phyloP scores from a whole-genome alignment of 1,140 invertebrate genomes.

The Cyclina sinensis region DNA sequence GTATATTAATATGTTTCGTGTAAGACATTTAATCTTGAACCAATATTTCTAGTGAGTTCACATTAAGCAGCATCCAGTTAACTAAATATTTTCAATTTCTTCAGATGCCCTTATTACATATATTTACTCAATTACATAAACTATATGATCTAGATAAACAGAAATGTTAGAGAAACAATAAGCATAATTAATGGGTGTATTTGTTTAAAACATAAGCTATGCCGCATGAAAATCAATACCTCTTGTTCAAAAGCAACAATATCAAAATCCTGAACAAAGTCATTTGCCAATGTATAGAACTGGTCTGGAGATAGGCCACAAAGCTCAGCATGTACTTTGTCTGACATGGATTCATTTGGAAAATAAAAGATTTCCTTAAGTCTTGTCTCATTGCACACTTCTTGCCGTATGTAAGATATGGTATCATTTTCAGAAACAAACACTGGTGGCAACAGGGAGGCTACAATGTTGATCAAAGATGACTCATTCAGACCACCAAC shows the following conservation, averaged over 20 bases:
- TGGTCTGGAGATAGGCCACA: slow-evolving; percentile 48
- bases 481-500: neutral
- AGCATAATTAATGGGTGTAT: too few relatives aligned
- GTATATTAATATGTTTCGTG: too few relatives aligned
- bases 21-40: too few relatives aligned
- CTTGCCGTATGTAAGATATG: slow-evolving; percentile 36
- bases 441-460: slow-evolving; percentile 3
- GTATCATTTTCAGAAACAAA: slow-evolving; percentile 43
- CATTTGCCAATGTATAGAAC: slow-evolving; percentile 18
- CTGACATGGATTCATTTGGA: slow-evolving; percentile 47
- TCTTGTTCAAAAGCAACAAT: slow-evolving; percentile 24
- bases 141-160: too few relatives aligned
- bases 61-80: too few relatives aligned
- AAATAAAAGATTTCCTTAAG: slow-evolving; percentile 55
- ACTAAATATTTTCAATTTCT: too few relatives aligned
- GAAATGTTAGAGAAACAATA: too few relatives aligned
- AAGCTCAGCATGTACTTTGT: slow-evolving; percentile 57
- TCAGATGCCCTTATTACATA: too few relatives aligned
- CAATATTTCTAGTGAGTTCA: too few relatives aligned
- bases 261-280: slow-evolving; percentile 48
- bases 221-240: too few relatives aligned
- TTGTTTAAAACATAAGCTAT: too few relatives aligned
- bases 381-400: slow-evolving; percentile 49
- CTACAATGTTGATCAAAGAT: slow-evolving; percentile 12
- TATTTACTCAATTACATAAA: too few relatives aligned